These are phyloP conservation scores for Rhingia rostrata DNA, from an alignment of 2,888 invertebrate species.

Conservation along the genomic window DNA sequence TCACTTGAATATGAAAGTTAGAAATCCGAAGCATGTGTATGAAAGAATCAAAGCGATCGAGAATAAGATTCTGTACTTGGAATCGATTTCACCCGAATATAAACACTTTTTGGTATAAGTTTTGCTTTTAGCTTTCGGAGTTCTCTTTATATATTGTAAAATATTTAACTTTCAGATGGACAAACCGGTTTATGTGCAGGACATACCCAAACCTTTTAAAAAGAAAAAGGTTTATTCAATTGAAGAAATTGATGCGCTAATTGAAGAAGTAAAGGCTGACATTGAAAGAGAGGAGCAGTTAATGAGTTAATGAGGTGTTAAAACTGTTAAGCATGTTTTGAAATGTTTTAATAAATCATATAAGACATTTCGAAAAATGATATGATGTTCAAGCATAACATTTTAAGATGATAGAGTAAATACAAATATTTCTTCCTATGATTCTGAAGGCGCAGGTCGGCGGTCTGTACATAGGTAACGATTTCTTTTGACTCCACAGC, in stretches of 20 bases:
- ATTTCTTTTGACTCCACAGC: too few relatives aligned
- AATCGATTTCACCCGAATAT: constrained; percentile 92
- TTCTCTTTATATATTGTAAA: background rate
- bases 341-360: too few relatives aligned
- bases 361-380: too few relatives aligned
- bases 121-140: background rate
- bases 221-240: constrained; percentile 55
- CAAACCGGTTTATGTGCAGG: constrained; percentile 36
- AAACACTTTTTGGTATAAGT: constrained; percentile 86
- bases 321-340: background rate
- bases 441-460: too few relatives aligned
- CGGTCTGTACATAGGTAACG: too few relatives aligned
- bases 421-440: too few relatives aligned
- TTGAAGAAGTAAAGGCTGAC: constrained; percentile 49
- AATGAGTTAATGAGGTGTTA: constrained; percentile 7
- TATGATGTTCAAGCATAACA: too few relatives aligned
- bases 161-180: constrained; percentile 33
- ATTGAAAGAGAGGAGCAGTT: constrained; percentile 45
- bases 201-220: constrained; percentile 5
- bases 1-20: constrained; percentile 83
- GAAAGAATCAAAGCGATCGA: constrained; percentile 89
- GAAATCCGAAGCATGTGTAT: constrained; percentile 87
- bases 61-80: constrained; percentile 88
- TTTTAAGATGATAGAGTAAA: too few relatives aligned
- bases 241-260: constrained; percentile 54